Evolutionary conservation across 2,888 invertebrate genomes (phyloP), one percentile per base, ranked within the genome.

Genomic region (Hypselothyrea guttata): DNA sequence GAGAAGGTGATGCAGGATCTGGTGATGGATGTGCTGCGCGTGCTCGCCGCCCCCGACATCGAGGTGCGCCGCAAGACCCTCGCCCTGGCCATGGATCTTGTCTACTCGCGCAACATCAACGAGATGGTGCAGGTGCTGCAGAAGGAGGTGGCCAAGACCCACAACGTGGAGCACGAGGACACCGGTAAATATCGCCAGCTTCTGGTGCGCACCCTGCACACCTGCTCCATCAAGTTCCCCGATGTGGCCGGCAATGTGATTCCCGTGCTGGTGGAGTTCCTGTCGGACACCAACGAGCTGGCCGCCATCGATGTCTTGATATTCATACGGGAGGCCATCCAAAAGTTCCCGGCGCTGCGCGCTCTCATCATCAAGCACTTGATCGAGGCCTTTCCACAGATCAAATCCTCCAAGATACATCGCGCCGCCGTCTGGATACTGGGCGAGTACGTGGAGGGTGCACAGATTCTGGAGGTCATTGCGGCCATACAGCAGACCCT

Each of bases 21-120:
- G 54, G 96, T 99, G 40, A 99, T 99, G 99, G 99, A 99, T 91
- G 96, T 99, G 85, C 91, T 99, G 71, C 92, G 99, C 12, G 98
- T 99, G 40, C 91, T 99, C 58, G 94, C 95, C 59, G 94, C 96
- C 35, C 97, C 98, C 2, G 99, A 99, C 88, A 92, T 98, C 73
- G 99, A 99, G 92, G 99, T 99, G 0, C 92, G 97, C 45, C 93
- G 94, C 61, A 98, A 97, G 89, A 97, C 97, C 0, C 89, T 95
- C 38, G 93, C 94, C 61, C 90, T 98, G 18, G 96, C 97, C 0
- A 93, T 98, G 92, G 98, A 98, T 86, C 91, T 99, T 78, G 96
- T 97, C 12, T 95, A 96, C 2, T 94, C 96, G 0, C 93, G 98
- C 9, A 98, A 97, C 87, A 97, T 98, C 46, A 97, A 97, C 86